Conservation (phyloP, 53 echinoderm and acorn worm species). For the Mesocentrotus franciscanus region DNA sequence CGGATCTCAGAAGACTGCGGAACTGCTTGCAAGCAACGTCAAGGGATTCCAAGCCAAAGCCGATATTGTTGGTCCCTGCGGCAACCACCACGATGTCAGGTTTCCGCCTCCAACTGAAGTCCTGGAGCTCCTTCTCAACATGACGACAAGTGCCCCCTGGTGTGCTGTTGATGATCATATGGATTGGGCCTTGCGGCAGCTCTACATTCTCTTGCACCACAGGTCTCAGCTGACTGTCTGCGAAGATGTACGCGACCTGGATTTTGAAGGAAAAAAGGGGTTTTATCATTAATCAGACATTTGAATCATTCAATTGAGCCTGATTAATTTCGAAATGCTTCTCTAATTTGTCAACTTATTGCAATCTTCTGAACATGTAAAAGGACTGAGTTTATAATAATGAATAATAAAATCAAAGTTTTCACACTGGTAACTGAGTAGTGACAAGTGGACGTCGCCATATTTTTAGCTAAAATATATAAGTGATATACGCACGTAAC, state of each 20-base stretch:
- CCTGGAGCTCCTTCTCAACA: slow-evolving; percentile 34
- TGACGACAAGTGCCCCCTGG: slow-evolving; percentile 56
- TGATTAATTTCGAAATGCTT: no score
- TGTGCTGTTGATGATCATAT: slow-evolving; percentile 51
- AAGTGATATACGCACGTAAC: no score
- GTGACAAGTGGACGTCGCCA: no score
- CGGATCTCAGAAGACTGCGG: slow-evolving; percentile 1
- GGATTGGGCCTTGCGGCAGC: slow-evolving; percentile 9
- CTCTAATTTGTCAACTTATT: no score
- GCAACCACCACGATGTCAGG: slow-evolving; percentile 26
- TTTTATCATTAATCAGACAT: no score
- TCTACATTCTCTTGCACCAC: slow-evolving; percentile 39
- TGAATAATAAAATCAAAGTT: no score
- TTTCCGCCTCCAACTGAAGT: neutral
- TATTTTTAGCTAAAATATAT: no score
- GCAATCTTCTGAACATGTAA: no score
- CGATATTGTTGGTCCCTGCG: slow-evolving; percentile 57
- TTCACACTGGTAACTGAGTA: no score
- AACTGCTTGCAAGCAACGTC: slow-evolving; percentile 48
- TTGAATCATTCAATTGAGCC: no score
- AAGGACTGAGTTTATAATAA: no score
- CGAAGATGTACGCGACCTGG: slow-evolving; percentile 50
- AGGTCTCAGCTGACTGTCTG: slow-evolving; percentile 49
- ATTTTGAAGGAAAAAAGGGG: neutral
- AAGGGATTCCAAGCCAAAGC: neutral